These are phyloP conservation scores for Oreotrochilus melanogaster DNA, from an alignment of 2,113 vertebrate genomes.

Conservation along the genomic window DNA sequence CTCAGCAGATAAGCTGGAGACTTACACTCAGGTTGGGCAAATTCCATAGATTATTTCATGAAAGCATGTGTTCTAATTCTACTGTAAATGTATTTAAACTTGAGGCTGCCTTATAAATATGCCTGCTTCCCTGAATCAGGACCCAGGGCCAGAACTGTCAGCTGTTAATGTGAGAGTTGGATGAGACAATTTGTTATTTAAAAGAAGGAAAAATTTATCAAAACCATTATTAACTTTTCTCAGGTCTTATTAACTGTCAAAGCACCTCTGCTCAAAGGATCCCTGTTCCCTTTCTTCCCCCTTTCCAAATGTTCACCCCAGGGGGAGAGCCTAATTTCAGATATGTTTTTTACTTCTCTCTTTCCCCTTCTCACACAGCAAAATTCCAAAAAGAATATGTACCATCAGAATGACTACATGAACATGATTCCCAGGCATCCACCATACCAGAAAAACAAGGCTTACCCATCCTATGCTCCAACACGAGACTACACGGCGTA, in stretches of 20 bases:
- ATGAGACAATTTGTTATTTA: not conserved
- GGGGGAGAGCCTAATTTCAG: not conserved
- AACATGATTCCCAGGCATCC: slow-evolving; percentile 79
- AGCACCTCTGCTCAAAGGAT: not conserved
- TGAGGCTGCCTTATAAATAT: not conserved
- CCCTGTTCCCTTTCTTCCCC: not conserved
- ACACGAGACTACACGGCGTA: slow-evolving; percentile 77
- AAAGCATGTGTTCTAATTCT: not conserved
- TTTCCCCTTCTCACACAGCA: slow-evolving; percentile 57
- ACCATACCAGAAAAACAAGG: slow-evolving; percentile 71
- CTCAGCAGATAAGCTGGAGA: slow-evolving; percentile 4
- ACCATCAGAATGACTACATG: slow-evolving; percentile 82
- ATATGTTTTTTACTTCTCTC: not conserved
- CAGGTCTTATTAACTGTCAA: not conserved
- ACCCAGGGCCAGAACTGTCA: not conserved
- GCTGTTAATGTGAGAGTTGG: not conserved
- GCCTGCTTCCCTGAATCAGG: not conserved
- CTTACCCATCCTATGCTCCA: slow-evolving; percentile 71
- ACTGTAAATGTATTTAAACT: not conserved
- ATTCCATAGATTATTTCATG: slow-evolving; percentile 12
- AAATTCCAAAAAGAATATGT: slow-evolving; percentile 67
- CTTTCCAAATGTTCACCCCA: not conserved
- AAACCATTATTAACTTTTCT: not conserved
- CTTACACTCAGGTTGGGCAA: not conserved
- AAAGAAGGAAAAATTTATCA: not conserved